Conservation (phyloP, 2,888 invertebrate genomes). For the Micoletzkya japonica region DNA sequence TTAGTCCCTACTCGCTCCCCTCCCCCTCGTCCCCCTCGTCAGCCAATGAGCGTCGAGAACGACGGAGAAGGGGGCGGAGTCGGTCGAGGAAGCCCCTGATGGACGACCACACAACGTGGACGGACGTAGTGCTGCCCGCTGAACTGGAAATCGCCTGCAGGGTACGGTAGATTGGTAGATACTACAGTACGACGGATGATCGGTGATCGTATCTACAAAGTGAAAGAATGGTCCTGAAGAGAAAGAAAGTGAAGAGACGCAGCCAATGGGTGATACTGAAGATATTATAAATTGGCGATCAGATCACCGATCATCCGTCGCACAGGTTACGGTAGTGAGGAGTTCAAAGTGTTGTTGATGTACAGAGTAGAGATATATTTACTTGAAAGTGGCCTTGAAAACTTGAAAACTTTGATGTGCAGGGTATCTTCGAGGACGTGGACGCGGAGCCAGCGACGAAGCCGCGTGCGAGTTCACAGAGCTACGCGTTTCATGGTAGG, state of each 20-base stretch:
- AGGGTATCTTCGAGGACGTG: slow-evolving; percentile 18
- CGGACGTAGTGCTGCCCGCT: slow-evolving; percentile 39
- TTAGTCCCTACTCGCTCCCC: too few relatives aligned
- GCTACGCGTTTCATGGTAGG: not conserved
- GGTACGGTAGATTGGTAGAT: slow-evolving; percentile 24
- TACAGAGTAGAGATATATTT: too few relatives aligned
- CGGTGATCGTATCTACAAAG: too few relatives aligned
- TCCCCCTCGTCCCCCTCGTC: too few relatives aligned
- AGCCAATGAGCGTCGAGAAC: too few relatives aligned
- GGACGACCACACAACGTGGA: slow-evolving; percentile 23
- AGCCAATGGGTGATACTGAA: not conserved
- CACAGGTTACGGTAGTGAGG: not conserved
- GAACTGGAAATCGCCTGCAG: slow-evolving; percentile 46
- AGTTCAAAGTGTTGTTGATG: not conserved
- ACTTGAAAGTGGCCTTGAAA: too few relatives aligned
- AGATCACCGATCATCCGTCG: not conserved
- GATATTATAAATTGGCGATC: not conserved
- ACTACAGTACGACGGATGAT: too few relatives aligned
- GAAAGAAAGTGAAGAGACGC: not conserved
- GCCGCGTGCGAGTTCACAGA: slow-evolving; percentile 13
- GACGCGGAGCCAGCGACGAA: not conserved
- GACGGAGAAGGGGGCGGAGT: not conserved
- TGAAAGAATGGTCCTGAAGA: too few relatives aligned
- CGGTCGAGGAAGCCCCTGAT: too few relatives aligned
- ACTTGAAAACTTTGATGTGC: too few relatives aligned